Base-by-base conservation (phyloP, 2,888 invertebrate species). In the Protodeltote pygarga region DNA sequence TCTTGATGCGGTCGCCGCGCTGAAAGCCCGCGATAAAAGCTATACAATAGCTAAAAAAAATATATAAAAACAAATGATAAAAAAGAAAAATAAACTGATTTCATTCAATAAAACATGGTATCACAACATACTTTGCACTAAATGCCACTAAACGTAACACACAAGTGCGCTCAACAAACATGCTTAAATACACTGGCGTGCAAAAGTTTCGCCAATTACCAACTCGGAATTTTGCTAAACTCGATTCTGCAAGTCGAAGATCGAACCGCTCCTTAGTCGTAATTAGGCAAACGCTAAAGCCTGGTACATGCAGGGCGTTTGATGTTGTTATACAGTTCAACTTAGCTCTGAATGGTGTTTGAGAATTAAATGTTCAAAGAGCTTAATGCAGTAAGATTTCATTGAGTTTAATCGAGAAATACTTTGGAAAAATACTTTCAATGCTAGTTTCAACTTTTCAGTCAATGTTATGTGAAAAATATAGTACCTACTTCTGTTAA, bases 191-290 rank as follows among this genome's bases (percentile, higher is more conserved):
- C 60, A 71, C 65, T 68, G 62, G 57, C 62, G 62, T 40, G 49
- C 47, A 58, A 68, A 75, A 75, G 61, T 72, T 71, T 60, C 20
- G 25, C 55, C 70, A 72, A 71, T 72, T 71, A 70, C 65, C 38
- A 61, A 71, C 47, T 72, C 55, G 44, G 34, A 67, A 67, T 71
- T 69, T 54, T 51, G 53, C 63, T 55, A 69, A 67, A 69, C 68
- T 68, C 58, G 48, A 68, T 70, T 70, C 67, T 61, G 49, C 55
- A 65, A 70, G 71, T 71, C 68, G 68, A 63, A 71, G 70, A 70
- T 70, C 69, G 70, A 67, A 68, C 58, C 65, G 40, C 67, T 67
- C 39, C 68, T 69, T 58, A 57, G 54, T 23, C 48, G 63, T 71
- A 71, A 70, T 70, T 70, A 70, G 71, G 69, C 61, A 52, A 51